Conservation (phyloP, 2,888 invertebrate species). For the Latrodectus hesperus region DNA sequence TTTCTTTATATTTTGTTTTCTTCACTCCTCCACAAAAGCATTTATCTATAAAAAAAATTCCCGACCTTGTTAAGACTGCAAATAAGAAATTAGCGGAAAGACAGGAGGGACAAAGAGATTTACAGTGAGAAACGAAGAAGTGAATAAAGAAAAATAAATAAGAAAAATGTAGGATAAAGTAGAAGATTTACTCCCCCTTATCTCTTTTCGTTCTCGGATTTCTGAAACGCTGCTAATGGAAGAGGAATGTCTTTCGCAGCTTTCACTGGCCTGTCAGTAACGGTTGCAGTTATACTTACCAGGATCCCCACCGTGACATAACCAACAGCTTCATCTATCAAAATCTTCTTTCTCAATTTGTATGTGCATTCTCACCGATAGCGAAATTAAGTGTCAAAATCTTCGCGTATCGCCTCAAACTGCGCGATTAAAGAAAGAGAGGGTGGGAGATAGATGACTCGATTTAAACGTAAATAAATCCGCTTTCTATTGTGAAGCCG, state of each 20-base stretch:
- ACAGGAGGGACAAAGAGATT: neutral
- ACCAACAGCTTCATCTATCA: neutral
- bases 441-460: no score
- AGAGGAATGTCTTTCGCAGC: slow-evolving; percentile 10
- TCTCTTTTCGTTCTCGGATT: neutral
- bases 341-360: neutral
- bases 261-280: slow-evolving; percentile 25
- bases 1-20: no score
- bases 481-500: no score
- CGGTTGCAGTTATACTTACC: slow-evolving; percentile 6
- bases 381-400: neutral
- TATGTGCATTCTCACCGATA: neutral
- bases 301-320: neutral
- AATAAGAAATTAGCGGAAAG: neutral
- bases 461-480: no score
- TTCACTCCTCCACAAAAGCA: neutral
- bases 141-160: neutral
- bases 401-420: neutral
- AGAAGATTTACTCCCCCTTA: neutral
- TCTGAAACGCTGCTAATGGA: slow-evolving; percentile 6
- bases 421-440: no score
- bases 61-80: no score
- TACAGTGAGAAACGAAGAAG: neutral
- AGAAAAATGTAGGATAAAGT: slow-evolving; percentile 4
- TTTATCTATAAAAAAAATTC: neutral